Evolutionary conservation across 2,797 vertebrate genomes (phyloP).

Genomic region (Tamandua tetradactyla): DNA sequence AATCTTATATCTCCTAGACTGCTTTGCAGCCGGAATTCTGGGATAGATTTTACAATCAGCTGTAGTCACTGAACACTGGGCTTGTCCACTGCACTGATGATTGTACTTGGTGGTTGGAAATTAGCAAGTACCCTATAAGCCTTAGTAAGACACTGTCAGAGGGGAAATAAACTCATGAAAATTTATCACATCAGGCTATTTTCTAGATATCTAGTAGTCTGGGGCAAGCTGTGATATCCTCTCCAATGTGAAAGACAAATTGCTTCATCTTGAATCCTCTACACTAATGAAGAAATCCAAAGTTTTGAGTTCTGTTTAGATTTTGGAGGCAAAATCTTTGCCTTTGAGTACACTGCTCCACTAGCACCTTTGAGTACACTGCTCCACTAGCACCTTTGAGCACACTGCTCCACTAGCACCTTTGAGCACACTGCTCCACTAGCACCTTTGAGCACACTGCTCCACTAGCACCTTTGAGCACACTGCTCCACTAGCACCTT

Average conservation of each 20-base stretch:
- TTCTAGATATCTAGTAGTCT: background rate
- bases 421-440: background rate
- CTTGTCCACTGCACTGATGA: background rate
- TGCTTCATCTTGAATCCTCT: background rate
- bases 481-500: background rate
- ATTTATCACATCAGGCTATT: background rate
- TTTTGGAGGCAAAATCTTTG: background rate
- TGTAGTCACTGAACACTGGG: background rate
- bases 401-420: no score
- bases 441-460: background rate
- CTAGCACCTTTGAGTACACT: background rate
- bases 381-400: no score
- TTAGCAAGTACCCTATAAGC: background rate
- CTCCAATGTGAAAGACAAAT: background rate
- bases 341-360: background rate
- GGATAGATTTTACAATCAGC: background rate
- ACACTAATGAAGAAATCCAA: background rate
- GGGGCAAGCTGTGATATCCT: background rate
- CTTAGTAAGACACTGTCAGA: background rate
- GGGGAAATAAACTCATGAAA: background rate
- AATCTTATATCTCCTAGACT: background rate
- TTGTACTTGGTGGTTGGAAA: background rate
- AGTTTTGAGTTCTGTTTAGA: background rate
- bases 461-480: background rate
- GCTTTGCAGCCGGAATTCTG: background rate